Conservation (phyloP, 2,888 invertebrate genomes). For the Megamerina dolium region DNA sequence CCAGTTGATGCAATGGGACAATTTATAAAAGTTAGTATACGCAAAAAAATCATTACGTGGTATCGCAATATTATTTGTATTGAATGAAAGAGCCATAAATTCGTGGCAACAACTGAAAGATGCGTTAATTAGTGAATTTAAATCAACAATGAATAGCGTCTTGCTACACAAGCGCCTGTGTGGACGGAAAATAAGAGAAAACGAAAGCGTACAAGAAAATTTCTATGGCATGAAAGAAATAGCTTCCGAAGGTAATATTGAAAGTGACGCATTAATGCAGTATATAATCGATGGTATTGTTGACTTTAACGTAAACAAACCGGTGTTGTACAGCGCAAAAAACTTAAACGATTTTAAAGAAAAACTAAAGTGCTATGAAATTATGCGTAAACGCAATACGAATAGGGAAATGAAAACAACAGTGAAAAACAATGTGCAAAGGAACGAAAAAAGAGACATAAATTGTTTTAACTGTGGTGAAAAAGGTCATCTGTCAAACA, state of each 20-base stretch:
- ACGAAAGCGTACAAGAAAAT: constrained; percentile 40
- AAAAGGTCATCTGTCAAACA: constrained; percentile 14
- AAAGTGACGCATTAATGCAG: constrained; percentile 36
- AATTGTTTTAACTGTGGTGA: constrained; percentile 17
- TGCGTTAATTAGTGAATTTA: constrained; percentile 15
- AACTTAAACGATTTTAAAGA: constrained; percentile 18
- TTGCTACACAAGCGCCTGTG: constrained; percentile 17
- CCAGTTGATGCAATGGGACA: too few relatives aligned
- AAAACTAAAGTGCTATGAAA: constrained; percentile 17
- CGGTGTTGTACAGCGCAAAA: constrained; percentile 16
- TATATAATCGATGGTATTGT: constrained; percentile 43
- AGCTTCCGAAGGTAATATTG: constrained; percentile 34
- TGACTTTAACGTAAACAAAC: constrained; percentile 21
- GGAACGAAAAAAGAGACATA: constrained; percentile 4
- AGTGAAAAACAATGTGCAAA: not conserved
- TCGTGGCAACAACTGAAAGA: constrained; percentile 12
- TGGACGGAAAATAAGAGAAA: constrained; percentile 30
- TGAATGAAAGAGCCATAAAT: constrained; percentile 10
- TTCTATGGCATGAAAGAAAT: constrained; percentile 40
- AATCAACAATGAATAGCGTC: constrained; percentile 8
- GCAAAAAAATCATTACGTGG: constrained; percentile 18
- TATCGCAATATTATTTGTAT: constrained; percentile 15
- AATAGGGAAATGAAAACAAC: not conserved
- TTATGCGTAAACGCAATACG: constrained; percentile 2
- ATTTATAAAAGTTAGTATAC: constrained; percentile 8